Base-by-base conservation (phyloP, 2,113 vertebrate genomes). In the Alosa alosa region DNA sequence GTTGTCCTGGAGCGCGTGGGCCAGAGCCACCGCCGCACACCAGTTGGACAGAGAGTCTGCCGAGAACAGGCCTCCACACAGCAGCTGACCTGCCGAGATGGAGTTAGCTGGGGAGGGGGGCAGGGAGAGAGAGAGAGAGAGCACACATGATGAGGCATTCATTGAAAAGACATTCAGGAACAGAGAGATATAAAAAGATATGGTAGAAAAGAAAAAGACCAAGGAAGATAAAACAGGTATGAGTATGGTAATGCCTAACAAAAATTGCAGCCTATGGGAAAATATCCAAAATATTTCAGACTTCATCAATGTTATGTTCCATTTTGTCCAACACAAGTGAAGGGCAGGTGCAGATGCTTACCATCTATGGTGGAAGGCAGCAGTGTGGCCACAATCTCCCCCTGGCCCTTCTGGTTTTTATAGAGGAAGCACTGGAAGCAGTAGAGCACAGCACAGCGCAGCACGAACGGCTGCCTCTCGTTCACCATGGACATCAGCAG, bases 401-500 rank as follows among this genome's bases (percentile, higher is more conserved):
- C 97, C 89, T 99, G 98, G 64, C 98, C 98, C 89, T 98, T 99
- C 81, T 98, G 97, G 90, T 99, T 99, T 92, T 97, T 99, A 93
- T 99, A 99, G 1, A 99, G 92, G 88, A 99, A 99, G 92, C 98
- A 99, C 93, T 99, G 98, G 94, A 99, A 99, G 75, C 98, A 99
- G 89, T 99, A 99, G 82, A 99, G 97, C 46, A 99, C 98, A 0
- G 98, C 98, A 78, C 98, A 99, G 25, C 98, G 97, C 6, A 99
- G 94, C 41, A 99, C 98, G 11, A 99, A 99, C 0, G 98, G 98
- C 90, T 99, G 98, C 82, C 97, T 94, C 89, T 99, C 98, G 0
- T 99, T 99, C 11, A 99, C 98, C 98, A 99, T 99, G 88, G 98
- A 99, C 98, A 99, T 98, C 60, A 99, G 96, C 7, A 99, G 95